A percentile compares a stretch with the other conserved stretches of the same genome.
These are phyloP conservation scores for Nomada ferruginata DNA, from an alignment of 2,888 invertebrate genomes.

Conservation along the genomic window DNA sequence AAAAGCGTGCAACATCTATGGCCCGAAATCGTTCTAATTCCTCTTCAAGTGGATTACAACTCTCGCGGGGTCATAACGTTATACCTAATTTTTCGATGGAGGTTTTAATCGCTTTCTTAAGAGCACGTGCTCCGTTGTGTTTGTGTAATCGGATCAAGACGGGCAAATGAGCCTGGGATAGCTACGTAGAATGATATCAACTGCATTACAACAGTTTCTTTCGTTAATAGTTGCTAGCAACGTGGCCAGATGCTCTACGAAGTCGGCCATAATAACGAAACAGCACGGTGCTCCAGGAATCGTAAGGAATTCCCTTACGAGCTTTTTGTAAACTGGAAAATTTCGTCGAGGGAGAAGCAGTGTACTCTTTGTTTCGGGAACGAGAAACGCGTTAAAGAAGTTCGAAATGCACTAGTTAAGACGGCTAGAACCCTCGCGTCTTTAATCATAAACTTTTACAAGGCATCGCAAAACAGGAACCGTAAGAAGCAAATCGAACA, in stretches of 20 bases:
- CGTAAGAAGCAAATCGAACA: conserved; percentile 25
- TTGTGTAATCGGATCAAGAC: conserved; percentile 46
- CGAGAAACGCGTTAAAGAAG: conserved; percentile 41
- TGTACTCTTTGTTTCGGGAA: conserved; percentile 27
- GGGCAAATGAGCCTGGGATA: conserved; percentile 25
- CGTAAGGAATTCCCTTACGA: conserved; percentile 56
- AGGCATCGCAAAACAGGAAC: conserved; percentile 13
- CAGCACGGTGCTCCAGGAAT: conserved; percentile 39
- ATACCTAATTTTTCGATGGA: conserved; percentile 4
- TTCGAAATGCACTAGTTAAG: conserved; percentile 40
- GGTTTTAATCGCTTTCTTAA: conserved; percentile 19
- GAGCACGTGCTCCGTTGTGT: conserved; percentile 31
- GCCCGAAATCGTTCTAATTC: conserved; percentile 13
- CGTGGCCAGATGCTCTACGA: conserved; percentile 44
- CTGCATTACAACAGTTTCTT: conserved; percentile 51
- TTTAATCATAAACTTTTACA: conserved; percentile 55
- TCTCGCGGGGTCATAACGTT: conserved; percentile 5
- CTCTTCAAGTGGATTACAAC: conserved; percentile 1
- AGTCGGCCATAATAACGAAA: conserved; percentile 53
- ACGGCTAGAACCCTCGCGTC: conserved; percentile 6
- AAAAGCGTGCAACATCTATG: background rate
- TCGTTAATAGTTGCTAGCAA: conserved; percentile 56
- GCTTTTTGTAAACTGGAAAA: conserved; percentile 37
- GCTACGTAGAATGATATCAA: conserved; percentile 26
- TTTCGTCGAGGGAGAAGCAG: conserved; percentile 34